Evolutionary conservation across 2,113 vertebrate species (phyloP).

Genomic region (Hymenochirus boettgeri): DNA sequence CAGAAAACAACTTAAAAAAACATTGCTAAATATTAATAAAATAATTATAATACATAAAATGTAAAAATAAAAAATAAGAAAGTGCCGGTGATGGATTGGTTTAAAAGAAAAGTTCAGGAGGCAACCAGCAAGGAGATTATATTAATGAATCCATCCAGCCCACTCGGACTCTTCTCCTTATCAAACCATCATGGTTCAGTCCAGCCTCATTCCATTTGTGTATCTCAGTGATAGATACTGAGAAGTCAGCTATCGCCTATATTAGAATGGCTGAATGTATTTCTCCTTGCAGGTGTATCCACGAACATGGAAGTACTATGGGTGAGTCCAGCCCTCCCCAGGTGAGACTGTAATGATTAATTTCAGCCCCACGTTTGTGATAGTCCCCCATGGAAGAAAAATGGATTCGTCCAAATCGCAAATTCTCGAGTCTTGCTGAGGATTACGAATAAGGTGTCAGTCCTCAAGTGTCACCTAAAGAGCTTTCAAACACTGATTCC

Average conservation of each 20-base stretch:
- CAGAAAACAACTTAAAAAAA: conserved; percentile 15
- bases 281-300: conserved; percentile 14
- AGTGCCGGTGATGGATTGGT: conserved; percentile 34
- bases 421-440: not conserved
- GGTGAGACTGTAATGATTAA: conserved; percentile 12
- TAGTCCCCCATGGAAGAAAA: conserved; percentile 28
- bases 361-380: conserved; percentile 16
- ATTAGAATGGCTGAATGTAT: not conserved
- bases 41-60: conserved; percentile 41
- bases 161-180: conserved; percentile 12
- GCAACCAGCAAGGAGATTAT: conserved; percentile 1
- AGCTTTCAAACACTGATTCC: conserved; percentile 57
- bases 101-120: conserved; percentile 21
- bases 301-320: conserved; percentile 34
- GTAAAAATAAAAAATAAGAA: conserved; percentile 28
- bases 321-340: conserved; percentile 43
- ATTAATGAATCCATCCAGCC: conserved; percentile 30
- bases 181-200: conserved; percentile 20
- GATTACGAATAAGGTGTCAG: not conserved
- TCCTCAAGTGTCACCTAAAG: conserved; percentile 34
- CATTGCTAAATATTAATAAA: conserved; percentile 41
- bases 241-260: not conserved
- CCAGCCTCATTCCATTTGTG: conserved; percentile 20
- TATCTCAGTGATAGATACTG: not conserved
- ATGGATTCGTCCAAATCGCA: conserved; percentile 6